Conservation (phyloP, 2,113 vertebrate species). For the Tapirus terrestris region DNA sequence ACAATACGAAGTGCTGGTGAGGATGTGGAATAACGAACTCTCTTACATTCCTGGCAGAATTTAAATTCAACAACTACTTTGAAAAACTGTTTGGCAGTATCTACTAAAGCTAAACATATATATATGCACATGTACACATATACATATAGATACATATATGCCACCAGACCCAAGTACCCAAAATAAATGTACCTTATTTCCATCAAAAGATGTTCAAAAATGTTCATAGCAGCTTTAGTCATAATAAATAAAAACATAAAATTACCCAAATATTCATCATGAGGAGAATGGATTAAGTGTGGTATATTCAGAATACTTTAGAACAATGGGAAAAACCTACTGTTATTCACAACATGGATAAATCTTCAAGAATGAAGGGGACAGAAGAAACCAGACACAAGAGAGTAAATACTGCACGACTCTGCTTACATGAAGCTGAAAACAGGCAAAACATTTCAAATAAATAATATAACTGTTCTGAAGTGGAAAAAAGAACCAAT, state of each 20-base stretch:
- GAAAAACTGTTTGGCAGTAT: constrained; percentile 6
- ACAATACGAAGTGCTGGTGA: not conserved
- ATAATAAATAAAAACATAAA: constrained; percentile 27
- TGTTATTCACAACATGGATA: constrained; percentile 23
- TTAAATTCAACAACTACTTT: not conserved
- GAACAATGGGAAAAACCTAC: not conserved
- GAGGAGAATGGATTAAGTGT: not conserved
- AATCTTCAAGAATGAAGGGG: constrained; percentile 51
- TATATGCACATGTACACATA: not conserved
- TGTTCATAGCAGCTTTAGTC: not conserved
- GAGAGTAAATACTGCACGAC: not conserved
- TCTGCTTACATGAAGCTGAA: not conserved
- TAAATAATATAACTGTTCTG: not conserved
- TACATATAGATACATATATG: not conserved
- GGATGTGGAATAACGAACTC: not conserved
- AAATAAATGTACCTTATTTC: constrained; percentile 15
- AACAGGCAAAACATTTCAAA: constrained; percentile 44
- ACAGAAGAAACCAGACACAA: constrained; percentile 34
- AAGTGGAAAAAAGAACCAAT: not conserved
- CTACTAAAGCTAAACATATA: not conserved
- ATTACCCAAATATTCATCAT: constrained; percentile 24
- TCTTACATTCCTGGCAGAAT: not conserved
- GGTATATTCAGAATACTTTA: constrained; percentile 19
- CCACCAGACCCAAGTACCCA: not conserved
- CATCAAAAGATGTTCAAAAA: constrained; percentile 10